phyloP scores from a whole-genome alignment of 2,113 vertebrate species.

The Cebus imitator region DNA sequence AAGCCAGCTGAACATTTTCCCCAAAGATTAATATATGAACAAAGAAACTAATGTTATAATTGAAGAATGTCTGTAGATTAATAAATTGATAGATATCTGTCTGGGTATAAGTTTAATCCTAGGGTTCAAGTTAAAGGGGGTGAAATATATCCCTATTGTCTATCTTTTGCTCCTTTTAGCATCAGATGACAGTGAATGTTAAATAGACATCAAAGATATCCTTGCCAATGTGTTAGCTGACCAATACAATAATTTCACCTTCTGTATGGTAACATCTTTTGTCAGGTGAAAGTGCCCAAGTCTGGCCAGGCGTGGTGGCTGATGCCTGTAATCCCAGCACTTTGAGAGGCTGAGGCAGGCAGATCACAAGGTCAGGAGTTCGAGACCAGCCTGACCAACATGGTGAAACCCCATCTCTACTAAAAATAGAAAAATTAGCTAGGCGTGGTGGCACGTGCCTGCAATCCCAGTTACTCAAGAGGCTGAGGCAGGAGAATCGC shows the following conservation, averaged over 20 bases:
- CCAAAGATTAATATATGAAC: neutral
- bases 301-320: too few species aligned
- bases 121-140: neutral
- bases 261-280: accelerated
- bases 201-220: neutral
- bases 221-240: too few species aligned
- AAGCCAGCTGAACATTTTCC: neutral
- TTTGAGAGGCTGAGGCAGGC: too few species aligned
- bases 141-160: neutral
- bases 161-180: neutral
- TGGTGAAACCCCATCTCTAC: too few species aligned
- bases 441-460: too few species aligned
- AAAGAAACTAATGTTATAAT: neutral
- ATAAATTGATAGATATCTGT: neutral
- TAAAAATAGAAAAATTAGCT: too few species aligned
- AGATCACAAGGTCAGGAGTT: too few species aligned
- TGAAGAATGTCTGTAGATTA: neutral
- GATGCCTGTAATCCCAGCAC: too few species aligned
- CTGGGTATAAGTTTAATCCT: neutral
- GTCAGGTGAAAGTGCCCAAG: neutral
- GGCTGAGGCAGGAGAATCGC: too few species aligned
- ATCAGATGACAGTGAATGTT: neutral
- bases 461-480: too few species aligned
- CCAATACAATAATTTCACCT: accelerated
- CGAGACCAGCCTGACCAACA: too few species aligned